Evolutionary conservation across 1,140 invertebrate genomes (phyloP).

Genomic region (Triops longicaudatus): DNA sequence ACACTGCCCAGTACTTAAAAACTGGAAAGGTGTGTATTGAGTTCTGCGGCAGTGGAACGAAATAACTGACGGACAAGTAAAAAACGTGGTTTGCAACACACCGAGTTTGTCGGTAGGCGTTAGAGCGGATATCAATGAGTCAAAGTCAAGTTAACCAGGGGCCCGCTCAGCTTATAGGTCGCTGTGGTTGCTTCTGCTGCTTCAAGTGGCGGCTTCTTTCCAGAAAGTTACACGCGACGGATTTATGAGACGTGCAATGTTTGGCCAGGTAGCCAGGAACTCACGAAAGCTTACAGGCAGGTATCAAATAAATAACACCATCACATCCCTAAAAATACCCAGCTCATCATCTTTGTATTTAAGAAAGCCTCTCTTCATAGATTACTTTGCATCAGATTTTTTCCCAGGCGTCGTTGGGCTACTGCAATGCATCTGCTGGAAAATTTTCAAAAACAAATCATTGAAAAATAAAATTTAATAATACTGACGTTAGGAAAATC

Average conservation of each 20-base stretch:
- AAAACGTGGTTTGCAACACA: not conserved
- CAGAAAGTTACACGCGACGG: not conserved
- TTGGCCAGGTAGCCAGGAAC: constrained; percentile 5
- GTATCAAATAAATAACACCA: not conserved
- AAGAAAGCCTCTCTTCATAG: not conserved
- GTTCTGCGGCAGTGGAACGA: not conserved
- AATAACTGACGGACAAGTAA: not conserved
- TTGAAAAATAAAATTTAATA: too few species aligned
- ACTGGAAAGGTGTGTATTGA: too few species aligned
- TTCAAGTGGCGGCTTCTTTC: not conserved
- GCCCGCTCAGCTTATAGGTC: not conserved
- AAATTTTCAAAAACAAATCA: too few species aligned
- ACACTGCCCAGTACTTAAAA: too few species aligned
- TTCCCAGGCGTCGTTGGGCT: not conserved
- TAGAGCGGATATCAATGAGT: not conserved
- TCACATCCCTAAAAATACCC: not conserved
- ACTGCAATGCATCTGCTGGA: too few species aligned
- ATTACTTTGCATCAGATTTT: not conserved
- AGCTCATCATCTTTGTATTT: not conserved
- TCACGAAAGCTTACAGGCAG: not conserved
- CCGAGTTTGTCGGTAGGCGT: not conserved
- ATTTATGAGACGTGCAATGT: constrained; percentile 6
- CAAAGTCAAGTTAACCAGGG: not conserved
- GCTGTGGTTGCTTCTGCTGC: not conserved
- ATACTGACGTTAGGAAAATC: too few species aligned